Conservation (phyloP, 2,113 vertebrate species). For the Falcunculus frontatus region DNA sequence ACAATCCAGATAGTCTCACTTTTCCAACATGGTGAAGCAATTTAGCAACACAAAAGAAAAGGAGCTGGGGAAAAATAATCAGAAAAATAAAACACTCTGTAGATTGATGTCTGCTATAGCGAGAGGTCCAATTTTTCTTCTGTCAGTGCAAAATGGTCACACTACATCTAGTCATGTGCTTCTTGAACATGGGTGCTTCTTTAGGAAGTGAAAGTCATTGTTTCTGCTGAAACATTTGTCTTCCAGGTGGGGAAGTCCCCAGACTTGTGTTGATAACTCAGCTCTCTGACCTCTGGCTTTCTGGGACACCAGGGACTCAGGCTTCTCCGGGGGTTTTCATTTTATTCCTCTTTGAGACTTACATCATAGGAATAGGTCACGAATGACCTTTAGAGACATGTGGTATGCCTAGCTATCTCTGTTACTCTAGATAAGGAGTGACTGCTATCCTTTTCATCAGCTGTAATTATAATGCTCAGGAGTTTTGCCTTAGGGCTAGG, state of each 20-base stretch:
- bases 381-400: background rate
- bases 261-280: background rate
- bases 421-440: background rate
- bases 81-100: background rate
- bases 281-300: background rate
- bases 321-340: background rate
- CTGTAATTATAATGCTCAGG: background rate
- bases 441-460: background rate
- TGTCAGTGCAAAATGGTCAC: background rate
- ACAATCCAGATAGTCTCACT: background rate
- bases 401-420: background rate
- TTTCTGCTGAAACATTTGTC: background rate
- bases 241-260: background rate
- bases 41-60: background rate
- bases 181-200: background rate
- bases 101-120: background rate
- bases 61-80: background rate
- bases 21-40: background rate
- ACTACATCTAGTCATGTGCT: background rate
- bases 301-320: background rate
- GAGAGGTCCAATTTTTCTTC: background rate
- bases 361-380: background rate
- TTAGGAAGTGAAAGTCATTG: constrained; percentile 27
- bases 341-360: background rate
- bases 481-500: background rate